These are phyloP conservation scores for Vesta saturnalis DNA, from an alignment of 2,888 invertebrate species.

Conservation along the genomic window DNA sequence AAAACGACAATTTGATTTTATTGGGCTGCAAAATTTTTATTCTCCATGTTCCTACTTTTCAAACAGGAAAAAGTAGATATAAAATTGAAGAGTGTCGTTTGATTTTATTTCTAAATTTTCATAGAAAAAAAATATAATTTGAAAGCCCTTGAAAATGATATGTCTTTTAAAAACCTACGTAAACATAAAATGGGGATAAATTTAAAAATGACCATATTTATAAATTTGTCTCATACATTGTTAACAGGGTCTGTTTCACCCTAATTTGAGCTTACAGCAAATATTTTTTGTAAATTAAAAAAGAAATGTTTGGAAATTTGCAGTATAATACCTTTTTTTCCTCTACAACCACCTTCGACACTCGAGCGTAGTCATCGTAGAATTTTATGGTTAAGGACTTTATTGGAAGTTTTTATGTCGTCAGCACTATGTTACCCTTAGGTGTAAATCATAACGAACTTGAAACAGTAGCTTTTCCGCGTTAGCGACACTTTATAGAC, in stretches of 20 bases:
- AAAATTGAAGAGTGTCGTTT: constrained; percentile 13
- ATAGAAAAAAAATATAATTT: background rate
- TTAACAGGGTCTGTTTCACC: background rate
- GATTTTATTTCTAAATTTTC: constrained; percentile 14
- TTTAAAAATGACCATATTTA: background rate
- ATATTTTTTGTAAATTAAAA: background rate
- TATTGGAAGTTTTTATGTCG: constrained; percentile 47
- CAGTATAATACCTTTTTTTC: constrained; percentile 29
- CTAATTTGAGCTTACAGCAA: background rate
- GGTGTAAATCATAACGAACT: constrained; percentile 45
- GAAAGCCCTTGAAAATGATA: background rate
- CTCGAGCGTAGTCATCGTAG: constrained; percentile 27
- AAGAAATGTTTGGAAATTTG: constrained; percentile 6
- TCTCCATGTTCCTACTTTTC: constrained; percentile 17
- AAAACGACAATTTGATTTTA: constrained; percentile 28
- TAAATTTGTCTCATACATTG: background rate
- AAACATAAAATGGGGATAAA: too few species aligned
- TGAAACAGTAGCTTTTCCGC: constrained; percentile 42
- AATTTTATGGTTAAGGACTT: constrained; percentile 41
- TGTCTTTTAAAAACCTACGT: background rate
- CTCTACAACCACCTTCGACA: constrained; percentile 24
- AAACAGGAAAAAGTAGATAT: constrained; percentile 12
- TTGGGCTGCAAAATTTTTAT: constrained; percentile 28
- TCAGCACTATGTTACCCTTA: constrained; percentile 46
- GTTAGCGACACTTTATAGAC: constrained; percentile 44